Evolutionary conservation across 2,113 vertebrate genomes (phyloP).

Genomic region (Callipepla californica): DNA sequence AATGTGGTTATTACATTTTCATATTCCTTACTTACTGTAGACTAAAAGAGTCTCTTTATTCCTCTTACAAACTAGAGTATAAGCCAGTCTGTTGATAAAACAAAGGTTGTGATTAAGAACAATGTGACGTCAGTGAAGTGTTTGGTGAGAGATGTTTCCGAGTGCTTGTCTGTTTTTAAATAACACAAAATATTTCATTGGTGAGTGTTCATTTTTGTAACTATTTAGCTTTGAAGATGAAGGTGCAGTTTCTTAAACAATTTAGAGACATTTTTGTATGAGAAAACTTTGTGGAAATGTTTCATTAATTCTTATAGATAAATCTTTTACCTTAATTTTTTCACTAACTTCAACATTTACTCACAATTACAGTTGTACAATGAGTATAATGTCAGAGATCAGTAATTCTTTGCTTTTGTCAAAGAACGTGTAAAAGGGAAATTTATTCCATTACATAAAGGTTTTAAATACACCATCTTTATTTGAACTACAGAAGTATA

Average conservation of each 20-base stretch:
- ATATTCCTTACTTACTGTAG: background rate
- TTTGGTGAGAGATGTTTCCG: background rate
- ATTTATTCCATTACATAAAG: slow-evolving; percentile 67
- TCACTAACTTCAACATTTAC: slow-evolving; percentile 74
- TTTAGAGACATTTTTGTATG: background rate
- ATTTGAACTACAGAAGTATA: slow-evolving; percentile 42
- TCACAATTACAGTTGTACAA: slow-evolving; percentile 70
- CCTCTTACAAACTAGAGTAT: background rate
- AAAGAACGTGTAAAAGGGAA: slow-evolving; percentile 27
- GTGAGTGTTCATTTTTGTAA: background rate
- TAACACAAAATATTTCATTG: background rate
- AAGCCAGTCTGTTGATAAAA: background rate
- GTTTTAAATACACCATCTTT: slow-evolving; percentile 55
- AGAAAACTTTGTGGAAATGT: slow-evolving; percentile 66
- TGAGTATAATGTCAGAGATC: slow-evolving; percentile 76
- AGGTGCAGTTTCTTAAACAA: background rate
- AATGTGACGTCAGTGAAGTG: background rate
- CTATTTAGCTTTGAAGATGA: background rate
- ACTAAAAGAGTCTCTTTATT: background rate
- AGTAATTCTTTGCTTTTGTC: slow-evolving; percentile 77
- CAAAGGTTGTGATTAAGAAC: background rate
- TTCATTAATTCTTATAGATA: slow-evolving; percentile 71
- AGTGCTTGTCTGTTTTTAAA: background rate
- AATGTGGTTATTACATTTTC: background rate
- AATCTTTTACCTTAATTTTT: slow-evolving; percentile 55